These are phyloP conservation scores for Karalla daura DNA, from an alignment of 2,797 vertebrate species.

Conservation along the genomic window DNA sequence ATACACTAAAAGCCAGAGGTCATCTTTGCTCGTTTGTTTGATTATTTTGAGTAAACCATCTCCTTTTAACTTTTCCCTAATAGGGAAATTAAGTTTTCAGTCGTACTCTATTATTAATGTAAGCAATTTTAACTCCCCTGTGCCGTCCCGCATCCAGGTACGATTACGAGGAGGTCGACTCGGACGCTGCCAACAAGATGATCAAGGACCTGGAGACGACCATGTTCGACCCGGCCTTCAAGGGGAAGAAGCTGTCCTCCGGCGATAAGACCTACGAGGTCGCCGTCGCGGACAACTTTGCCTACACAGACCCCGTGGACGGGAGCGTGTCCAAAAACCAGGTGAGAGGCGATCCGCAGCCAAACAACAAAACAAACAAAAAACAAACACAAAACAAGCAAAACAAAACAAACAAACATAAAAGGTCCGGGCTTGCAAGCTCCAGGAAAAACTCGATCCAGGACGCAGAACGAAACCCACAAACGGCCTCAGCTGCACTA, in stretches of 20 bases:
- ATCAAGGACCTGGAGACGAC: slow-evolving; percentile 91
- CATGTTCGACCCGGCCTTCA: slow-evolving; percentile 91
- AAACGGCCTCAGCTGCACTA: too few species aligned
- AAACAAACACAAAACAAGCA: background rate
- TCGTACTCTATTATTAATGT: too few species aligned
- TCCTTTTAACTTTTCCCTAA: background rate
- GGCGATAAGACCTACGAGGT: slow-evolving; percentile 94
- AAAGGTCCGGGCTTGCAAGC: too few species aligned
- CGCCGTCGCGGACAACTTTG: slow-evolving; percentile 94
- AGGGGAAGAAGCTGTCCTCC: slow-evolving; percentile 89
- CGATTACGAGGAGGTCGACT: slow-evolving; percentile 97
- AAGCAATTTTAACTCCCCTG: too few species aligned
- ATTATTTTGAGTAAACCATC: background rate
- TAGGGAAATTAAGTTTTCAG: background rate
- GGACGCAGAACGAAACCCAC: too few species aligned
- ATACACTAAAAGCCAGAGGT: background rate
- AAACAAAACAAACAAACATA: too few species aligned
- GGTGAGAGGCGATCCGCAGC: slow-evolving; percentile 80
- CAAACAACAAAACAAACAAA: background rate
- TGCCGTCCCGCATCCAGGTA: slow-evolving; percentile 88
- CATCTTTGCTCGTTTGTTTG: background rate
- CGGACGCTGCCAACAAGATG: slow-evolving; percentile 94
- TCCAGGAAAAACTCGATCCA: too few species aligned
- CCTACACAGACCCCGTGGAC: slow-evolving; percentile 95
- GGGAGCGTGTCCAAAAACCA: slow-evolving; percentile 96